Percentiles rank a stretch among this genome's conserved stretches.
Evolutionary conservation across 2,797 vertebrate species (phyloP).

Genomic region (Sebastes paucispinis): DNA sequence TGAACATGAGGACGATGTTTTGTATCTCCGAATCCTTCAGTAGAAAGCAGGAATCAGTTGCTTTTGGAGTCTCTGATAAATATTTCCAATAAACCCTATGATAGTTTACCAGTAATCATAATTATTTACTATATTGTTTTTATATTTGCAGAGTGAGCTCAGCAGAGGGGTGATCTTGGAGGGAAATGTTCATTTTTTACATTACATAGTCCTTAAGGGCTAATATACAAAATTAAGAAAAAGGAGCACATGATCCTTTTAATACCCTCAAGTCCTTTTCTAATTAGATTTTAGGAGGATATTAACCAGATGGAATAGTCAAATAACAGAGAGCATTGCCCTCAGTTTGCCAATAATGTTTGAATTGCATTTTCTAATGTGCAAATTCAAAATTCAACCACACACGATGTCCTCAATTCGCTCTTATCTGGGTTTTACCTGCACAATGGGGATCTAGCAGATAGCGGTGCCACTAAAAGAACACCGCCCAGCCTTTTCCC

Average conservation of each 20-base stretch:
- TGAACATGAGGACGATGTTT: not conserved
- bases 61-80: not conserved
- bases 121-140: not conserved
- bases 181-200: constrained; percentile 1
- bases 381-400: constrained; percentile 10
- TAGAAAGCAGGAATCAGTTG: not conserved
- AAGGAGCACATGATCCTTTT: constrained; percentile 18
- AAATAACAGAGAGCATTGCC: not conserved
- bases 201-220: not conserved
- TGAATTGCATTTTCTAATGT: constrained; percentile 37
- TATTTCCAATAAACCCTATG: not conserved
- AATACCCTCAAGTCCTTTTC: constrained; percentile 3
- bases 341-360: not conserved
- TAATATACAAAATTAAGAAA: constrained; percentile 24
- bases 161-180: not conserved
- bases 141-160: not conserved
- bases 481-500: not conserved
- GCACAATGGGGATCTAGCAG: constrained; percentile 7
- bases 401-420: constrained; percentile 6
- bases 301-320: not conserved
- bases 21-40: not conserved
- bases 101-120: not conserved
- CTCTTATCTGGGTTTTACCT: constrained; percentile 29
- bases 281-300: constrained; percentile 28
- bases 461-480: constrained; percentile 1